Percentiles rank a stretch among this genome's conserved stretches.
These are phyloP conservation scores for Pao palembangensis DNA, from an alignment of 2,113 vertebrate species.

Conservation along the genomic window DNA sequence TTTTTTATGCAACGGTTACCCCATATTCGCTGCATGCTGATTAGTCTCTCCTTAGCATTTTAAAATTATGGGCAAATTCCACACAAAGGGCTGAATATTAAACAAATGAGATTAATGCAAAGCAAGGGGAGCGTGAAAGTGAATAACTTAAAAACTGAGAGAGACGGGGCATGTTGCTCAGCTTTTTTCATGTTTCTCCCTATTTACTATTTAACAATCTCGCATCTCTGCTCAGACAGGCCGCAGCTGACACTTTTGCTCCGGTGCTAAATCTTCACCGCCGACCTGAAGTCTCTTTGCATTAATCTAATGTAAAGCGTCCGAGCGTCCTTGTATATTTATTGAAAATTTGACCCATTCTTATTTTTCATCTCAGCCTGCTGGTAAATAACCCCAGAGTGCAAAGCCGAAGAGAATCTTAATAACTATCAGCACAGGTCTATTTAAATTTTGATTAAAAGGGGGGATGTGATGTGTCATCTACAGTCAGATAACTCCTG, in stretches of 20 bases:
- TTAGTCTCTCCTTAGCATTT: slow-evolving; percentile 16
- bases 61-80: slow-evolving; percentile 24
- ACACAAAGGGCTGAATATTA: slow-evolving; percentile 1
- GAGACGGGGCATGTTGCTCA: too few species aligned
- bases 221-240: too few species aligned
- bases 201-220: too few species aligned
- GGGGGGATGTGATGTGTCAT: too few species aligned
- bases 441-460: not conserved
- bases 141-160: too few species aligned
- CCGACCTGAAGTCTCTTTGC: slow-evolving; percentile 13
- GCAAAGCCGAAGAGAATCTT: slow-evolving; percentile 13
- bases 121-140: not conserved
- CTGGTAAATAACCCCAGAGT: not conserved
- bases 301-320: slow-evolving; percentile 26
- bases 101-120: slow-evolving; percentile 6
- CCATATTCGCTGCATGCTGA: not conserved
- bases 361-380: slow-evolving; percentile 12
- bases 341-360: slow-evolving; percentile 40
- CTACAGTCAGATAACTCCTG: too few species aligned
- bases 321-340: slow-evolving; percentile 38
- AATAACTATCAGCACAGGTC: not conserved
- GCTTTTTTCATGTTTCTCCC: too few species aligned
- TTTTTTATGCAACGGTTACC: not conserved
- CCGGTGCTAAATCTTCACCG: slow-evolving; percentile 27
- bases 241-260: slow-evolving; percentile 13